phyloP scores from a whole-genome alignment of 92 coral and sea anemone genomes.

The Porites divaricata region DNA sequence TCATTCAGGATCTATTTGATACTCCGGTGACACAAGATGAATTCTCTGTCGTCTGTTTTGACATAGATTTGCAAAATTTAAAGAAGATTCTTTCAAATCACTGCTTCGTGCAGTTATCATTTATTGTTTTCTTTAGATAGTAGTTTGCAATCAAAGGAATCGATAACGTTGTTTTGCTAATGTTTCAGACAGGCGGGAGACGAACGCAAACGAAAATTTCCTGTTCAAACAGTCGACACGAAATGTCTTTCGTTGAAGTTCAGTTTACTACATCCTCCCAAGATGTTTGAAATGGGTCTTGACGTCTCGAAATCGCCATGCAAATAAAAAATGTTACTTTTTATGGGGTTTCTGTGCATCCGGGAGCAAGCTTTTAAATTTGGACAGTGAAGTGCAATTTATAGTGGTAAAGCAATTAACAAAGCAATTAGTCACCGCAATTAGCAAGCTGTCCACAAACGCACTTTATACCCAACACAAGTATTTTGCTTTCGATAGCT shows the following conservation, averaged over 20 bases:
- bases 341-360: neutral
- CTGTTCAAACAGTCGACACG: constrained; percentile 32
- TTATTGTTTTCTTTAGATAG: constrained; percentile 1
- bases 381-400: neutral
- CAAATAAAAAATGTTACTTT: neutral
- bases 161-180: constrained; percentile 9
- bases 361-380: no score
- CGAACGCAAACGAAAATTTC: constrained; percentile 20
- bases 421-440: constrained; percentile 52
- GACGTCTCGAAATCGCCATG: neutral
- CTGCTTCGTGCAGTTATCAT: neutral
- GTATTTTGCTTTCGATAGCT: constrained; percentile 41
- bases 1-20: no score
- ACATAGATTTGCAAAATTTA: neutral
- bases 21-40: no score
- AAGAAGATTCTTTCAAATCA: neutral
- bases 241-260: neutral
- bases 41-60: no score
- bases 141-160: constrained; percentile 10
- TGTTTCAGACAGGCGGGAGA: constrained; percentile 7
- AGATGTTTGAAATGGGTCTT: neutral
- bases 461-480: constrained; percentile 25
- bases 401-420: constrained; percentile 20
- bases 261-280: neutral
- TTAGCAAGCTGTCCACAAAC: constrained; percentile 51